These are phyloP conservation scores for Onychostruthus taczanowskii DNA, from an alignment of 2,113 vertebrate species.

Conservation along the genomic window DNA sequence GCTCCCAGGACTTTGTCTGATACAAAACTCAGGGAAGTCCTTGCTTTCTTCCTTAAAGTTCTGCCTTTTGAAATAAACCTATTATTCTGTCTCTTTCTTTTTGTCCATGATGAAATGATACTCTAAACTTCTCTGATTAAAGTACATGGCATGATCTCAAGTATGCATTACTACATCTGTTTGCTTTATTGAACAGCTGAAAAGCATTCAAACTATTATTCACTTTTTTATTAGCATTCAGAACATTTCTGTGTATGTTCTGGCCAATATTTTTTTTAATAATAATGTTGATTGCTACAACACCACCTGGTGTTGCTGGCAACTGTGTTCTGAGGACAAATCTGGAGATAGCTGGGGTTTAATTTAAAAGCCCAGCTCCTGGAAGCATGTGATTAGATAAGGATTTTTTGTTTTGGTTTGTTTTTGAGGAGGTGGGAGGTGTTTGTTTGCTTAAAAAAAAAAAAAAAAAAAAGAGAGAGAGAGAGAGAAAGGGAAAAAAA, in stretches of 20 bases:
- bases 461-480: no score
- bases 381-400: slow-evolving; percentile 14
- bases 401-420: neutral
- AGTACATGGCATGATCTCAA: neutral
- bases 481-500: no score
- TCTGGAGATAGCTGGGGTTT: slow-evolving; percentile 17
- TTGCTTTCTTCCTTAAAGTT: neutral
- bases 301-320: slow-evolving; percentile 43
- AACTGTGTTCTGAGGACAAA: slow-evolving; percentile 14
- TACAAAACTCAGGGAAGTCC: neutral
- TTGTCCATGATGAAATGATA: neutral
- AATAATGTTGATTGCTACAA: slow-evolving; percentile 19
- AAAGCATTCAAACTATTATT: slow-evolving; percentile 47
- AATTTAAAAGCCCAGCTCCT: slow-evolving; percentile 4
- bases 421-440: neutral
- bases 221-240: slow-evolving; percentile 41
- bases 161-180: slow-evolving; percentile 57
- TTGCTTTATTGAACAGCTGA: slow-evolving; percentile 60
- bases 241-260: slow-evolving; percentile 31
- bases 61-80: neutral
- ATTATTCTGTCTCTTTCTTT: neutral
- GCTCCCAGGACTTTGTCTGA: neutral
- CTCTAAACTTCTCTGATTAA: neutral
- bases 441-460: neutral
- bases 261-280: neutral